These are phyloP conservation scores for Rhagoletis pomonella DNA, from an alignment of 1,140 invertebrate species.

Conservation along the genomic window DNA sequence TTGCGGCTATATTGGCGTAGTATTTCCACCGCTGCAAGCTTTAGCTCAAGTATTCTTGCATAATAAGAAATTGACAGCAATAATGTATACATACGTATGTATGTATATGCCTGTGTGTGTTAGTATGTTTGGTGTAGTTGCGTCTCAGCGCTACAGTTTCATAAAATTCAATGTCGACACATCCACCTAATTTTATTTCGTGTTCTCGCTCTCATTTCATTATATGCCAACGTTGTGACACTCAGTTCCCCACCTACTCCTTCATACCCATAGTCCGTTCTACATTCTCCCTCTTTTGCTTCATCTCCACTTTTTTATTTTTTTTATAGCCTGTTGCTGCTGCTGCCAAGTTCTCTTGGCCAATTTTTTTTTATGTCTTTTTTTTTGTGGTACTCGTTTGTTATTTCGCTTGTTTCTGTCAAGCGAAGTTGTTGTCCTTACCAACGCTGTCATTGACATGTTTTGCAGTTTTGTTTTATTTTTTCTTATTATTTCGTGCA, in stretches of 20 bases:
- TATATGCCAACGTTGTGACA: neutral
- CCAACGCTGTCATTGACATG: conserved; percentile 51
- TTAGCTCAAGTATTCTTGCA: neutral
- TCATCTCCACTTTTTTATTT: neutral
- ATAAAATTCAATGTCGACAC: conserved; percentile 59
- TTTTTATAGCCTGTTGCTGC: conserved; percentile 3
- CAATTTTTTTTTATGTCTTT: conserved; percentile 30
- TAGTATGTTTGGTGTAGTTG: neutral
- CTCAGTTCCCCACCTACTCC: neutral
- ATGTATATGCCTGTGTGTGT: neutral
- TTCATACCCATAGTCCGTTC: neutral
- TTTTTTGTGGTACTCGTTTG: conserved; percentile 17
- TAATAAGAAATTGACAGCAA: too few species aligned
- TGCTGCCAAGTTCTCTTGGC: conserved; percentile 28
- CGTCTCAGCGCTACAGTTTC: conserved; percentile 10
- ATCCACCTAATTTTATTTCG: conserved; percentile 56
- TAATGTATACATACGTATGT: neutral
- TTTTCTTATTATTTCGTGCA: neutral
- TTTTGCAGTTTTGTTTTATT: neutral
- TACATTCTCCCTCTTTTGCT: neutral
- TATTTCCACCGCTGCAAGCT: neutral
- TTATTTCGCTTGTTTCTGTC: conserved; percentile 46
- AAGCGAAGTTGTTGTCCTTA: conserved; percentile 26
- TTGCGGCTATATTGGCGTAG: neutral
- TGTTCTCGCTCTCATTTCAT: conserved; percentile 46